Evolutionary conservation across 2,888 invertebrate species (phyloP).

Genomic region (Hymenopus coronatus): DNA sequence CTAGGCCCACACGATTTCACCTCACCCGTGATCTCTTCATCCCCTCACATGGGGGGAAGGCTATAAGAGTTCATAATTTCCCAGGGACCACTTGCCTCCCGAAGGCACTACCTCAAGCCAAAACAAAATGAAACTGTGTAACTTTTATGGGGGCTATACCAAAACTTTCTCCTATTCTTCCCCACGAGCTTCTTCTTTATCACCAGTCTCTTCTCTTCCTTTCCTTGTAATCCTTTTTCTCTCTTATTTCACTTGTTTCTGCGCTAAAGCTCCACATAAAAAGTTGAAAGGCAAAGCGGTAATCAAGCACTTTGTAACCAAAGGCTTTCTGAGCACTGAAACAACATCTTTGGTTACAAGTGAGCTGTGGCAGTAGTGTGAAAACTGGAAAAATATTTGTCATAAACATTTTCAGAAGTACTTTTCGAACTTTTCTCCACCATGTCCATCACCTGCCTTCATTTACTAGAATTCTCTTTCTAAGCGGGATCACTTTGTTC

Average conservation of each 20-base stretch:
- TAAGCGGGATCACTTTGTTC: too few relatives aligned
- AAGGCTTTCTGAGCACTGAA: background rate
- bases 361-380: too few relatives aligned
- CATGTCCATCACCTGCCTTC: too few relatives aligned
- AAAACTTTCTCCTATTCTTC: background rate
- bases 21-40: background rate
- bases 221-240: background rate
- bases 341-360: background rate
- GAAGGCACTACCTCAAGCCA: background rate
- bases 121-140: background rate
- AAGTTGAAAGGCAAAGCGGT: background rate
- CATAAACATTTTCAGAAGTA: too few relatives aligned
- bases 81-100: background rate
- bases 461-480: too few relatives aligned
- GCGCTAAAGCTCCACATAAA: background rate
- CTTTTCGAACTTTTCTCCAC: too few relatives aligned
- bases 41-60: background rate
- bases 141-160: background rate
- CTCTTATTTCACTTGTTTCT: background rate
- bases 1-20: background rate
- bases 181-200: background rate
- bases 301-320: background rate
- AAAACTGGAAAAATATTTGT: too few relatives aligned
- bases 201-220: background rate
- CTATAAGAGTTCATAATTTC: background rate